phyloP scores from a whole-genome alignment of 2,113 vertebrate genomes.

The Gobiocypris rarus region DNA sequence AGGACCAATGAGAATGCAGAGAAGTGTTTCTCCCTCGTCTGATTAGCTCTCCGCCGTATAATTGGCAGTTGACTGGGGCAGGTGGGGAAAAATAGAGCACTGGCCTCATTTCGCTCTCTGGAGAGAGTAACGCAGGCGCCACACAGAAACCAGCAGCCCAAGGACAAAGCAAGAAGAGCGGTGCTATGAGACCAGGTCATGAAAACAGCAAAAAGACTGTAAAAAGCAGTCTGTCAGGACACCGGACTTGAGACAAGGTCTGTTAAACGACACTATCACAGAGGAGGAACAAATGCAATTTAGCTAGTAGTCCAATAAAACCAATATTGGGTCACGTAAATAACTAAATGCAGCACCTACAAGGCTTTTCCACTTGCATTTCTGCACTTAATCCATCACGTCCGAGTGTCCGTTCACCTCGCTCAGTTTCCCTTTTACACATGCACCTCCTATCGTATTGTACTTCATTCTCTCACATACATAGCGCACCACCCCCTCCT shows the following conservation, averaged over 20 bases:
- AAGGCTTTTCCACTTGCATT: background rate
- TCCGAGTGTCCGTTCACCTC: background rate
- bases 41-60: conserved; percentile 32
- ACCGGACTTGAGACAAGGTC: background rate
- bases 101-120: conserved; percentile 42
- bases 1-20: background rate
- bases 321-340: background rate
- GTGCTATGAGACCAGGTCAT: background rate
- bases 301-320: background rate
- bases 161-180: conserved; percentile 24
- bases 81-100: conserved; percentile 44
- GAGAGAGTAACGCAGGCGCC: conserved; percentile 34
- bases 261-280: background rate
- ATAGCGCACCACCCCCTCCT: conserved; percentile 54
- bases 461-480: conserved; percentile 51
- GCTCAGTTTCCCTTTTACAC: background rate
- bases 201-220: background rate
- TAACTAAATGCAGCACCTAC: background rate
- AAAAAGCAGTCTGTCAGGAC: background rate
- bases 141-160: conserved; percentile 27
- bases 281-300: background rate
- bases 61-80: conserved; percentile 45
- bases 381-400: background rate
- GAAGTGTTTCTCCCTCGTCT: background rate
- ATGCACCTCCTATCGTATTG: conserved; percentile 18